These are phyloP conservation scores for Meganola albula DNA, from an alignment of 2,888 invertebrate species.

Conservation along the genomic window DNA sequence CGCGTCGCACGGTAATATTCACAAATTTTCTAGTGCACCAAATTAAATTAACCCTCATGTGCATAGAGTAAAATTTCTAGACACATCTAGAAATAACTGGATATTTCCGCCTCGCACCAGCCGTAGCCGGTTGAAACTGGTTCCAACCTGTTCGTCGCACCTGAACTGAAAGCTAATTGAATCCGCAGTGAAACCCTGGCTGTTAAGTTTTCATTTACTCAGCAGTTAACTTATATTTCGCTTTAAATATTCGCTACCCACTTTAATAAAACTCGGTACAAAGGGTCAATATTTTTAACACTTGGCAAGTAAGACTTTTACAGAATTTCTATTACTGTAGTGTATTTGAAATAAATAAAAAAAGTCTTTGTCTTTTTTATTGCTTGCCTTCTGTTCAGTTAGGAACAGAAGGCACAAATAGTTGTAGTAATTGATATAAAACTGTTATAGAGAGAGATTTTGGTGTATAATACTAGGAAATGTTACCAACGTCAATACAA, in stretches of 20 bases:
- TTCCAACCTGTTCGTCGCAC: conserved; percentile 18
- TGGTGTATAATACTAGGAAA: too few species aligned
- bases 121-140: conserved; percentile 22
- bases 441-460: too few species aligned
- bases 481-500: too few species aligned
- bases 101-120: conserved; percentile 25
- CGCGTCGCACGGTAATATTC: conserved; percentile 17
- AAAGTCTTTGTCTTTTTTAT: too few species aligned
- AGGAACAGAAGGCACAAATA: too few species aligned
- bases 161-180: conserved; percentile 46
- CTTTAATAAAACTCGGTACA: too few species aligned
- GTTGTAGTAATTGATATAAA: too few species aligned
- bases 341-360: too few species aligned
- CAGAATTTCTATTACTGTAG: too few species aligned
- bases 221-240: conserved; percentile 28
- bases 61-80: conserved; percentile 37
- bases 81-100: conserved; percentile 38
- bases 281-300: too few species aligned
- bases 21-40: conserved; percentile 24
- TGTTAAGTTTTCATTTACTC: conserved; percentile 35
- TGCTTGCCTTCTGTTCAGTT: too few species aligned
- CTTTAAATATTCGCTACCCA: conserved; percentile 14
- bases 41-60: conserved; percentile 45
- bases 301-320: too few species aligned
- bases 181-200: conserved; percentile 36